phyloP scores from a whole-genome alignment of 2,888 invertebrate species.

The Melikaiella ostensackeni region DNA sequence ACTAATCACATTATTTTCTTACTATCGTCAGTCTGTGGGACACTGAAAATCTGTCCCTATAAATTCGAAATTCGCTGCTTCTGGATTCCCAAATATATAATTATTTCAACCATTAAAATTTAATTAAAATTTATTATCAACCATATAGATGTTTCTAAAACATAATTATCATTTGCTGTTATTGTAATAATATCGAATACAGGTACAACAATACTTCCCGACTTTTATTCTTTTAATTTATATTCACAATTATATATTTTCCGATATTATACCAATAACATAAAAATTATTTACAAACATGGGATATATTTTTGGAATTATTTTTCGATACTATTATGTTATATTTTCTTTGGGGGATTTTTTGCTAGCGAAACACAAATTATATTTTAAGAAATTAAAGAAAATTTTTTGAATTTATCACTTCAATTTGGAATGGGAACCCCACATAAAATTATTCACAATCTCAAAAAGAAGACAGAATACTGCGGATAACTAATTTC shows the following conservation, averaged over 20 bases:
- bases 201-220: too few species aligned
- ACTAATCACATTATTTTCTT: neutral
- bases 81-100: neutral
- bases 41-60: neutral
- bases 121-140: neutral
- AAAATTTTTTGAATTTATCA: too few species aligned
- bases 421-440: too few species aligned
- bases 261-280: neutral
- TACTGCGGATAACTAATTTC: neutral
- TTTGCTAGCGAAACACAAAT: too few species aligned
- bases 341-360: too few species aligned
- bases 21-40: neutral
- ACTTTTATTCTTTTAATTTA: neutral
- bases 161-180: neutral
- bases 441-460: neutral
- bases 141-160: neutral
- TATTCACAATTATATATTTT: neutral
- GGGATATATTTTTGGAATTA: too few species aligned
- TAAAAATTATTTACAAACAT: too few species aligned
- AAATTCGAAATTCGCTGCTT: neutral
- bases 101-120: neutral
- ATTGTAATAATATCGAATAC: neutral
- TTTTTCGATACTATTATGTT: too few species aligned
- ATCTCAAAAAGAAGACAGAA: neutral
- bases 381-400: too few species aligned